These are phyloP conservation scores for Eublepharis macularius DNA, from an alignment of 2,113 vertebrate genomes.

Conservation along the genomic window DNA sequence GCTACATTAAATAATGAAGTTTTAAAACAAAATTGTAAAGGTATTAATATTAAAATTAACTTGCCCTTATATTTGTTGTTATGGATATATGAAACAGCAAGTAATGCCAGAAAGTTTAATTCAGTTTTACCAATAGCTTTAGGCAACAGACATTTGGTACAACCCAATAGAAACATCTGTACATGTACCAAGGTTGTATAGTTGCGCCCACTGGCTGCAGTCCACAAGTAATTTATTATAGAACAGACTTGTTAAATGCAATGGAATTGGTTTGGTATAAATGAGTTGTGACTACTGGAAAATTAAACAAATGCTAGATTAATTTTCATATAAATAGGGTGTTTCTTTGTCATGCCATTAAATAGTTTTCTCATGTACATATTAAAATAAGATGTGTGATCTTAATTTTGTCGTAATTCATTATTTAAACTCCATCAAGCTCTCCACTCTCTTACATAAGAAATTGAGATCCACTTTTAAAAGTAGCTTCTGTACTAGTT, in stretches of 20 bases:
- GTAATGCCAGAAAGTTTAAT: background rate
- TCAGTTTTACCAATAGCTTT: background rate
- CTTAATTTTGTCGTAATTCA: background rate
- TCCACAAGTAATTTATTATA: background rate
- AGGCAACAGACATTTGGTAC: background rate
- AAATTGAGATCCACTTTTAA: background rate
- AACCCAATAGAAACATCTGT: background rate
- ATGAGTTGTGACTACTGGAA: background rate
- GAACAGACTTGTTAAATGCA: background rate
- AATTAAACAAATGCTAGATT: background rate
- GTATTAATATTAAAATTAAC: background rate
- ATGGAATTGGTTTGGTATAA: background rate
- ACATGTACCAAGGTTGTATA: background rate
- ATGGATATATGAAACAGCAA: background rate
- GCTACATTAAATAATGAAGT: background rate
- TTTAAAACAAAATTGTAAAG: background rate
- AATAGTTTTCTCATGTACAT: background rate
- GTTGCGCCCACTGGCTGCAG: background rate
- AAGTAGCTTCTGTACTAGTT: background rate
- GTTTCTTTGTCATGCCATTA: background rate
- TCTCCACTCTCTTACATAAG: background rate
- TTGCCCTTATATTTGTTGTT: background rate
- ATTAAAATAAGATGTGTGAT: background rate
- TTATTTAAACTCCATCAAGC: background rate
- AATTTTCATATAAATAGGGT: background rate